Evolutionary conservation across 2,888 invertebrate species (phyloP), one percentile per base, ranked within the genome.

Genomic region (Habrosyne pyritoides): DNA sequence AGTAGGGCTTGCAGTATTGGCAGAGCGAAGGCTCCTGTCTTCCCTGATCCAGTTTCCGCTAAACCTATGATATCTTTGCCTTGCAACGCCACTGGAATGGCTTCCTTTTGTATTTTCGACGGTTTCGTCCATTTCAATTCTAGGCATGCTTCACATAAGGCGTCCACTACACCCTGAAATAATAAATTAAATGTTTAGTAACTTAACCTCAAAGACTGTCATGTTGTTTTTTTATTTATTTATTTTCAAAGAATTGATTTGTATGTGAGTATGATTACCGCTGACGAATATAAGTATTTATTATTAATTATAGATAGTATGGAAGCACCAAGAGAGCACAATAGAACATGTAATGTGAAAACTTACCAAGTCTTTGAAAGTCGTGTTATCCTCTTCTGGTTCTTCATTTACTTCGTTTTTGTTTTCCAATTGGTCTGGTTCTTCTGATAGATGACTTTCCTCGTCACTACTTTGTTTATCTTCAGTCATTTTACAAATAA

Each of bases 1-100:
- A 99, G 87, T 14, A 99, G 89, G 0, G 97, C 94, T 78, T 99
- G 99, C 28, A 99, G 86, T 63, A 99, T 99, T 0, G 99, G 99
- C 59, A 99, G 84, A 0, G 99, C 99, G 90, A 99, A 99, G 0
- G 99, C 99, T 5, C 97, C 99, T 0, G 99, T 99, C 92, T 99
- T 99, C 1, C 98, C 98, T 0, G 98, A 98, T 0, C 98, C 98
- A 0, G 96, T 97, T 71, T 99, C 99, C 71, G 94, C 94, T 54
- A 95, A 82, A 0, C 94, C 92, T 52, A 91, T 92, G 1, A 92
- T 89, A 58, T 95, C 95, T 81, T 95, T 95, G 83, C 98, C 98
- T 91, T 96, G 94, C 42, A 99, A 84, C 0, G 99, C 98, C 1
- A 98, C 87, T 0, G 99, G 99, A 73, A 99, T 96, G 0, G 99